Conservation (phyloP, 1,140 invertebrate genomes). For the Bombus superbus region DNA sequence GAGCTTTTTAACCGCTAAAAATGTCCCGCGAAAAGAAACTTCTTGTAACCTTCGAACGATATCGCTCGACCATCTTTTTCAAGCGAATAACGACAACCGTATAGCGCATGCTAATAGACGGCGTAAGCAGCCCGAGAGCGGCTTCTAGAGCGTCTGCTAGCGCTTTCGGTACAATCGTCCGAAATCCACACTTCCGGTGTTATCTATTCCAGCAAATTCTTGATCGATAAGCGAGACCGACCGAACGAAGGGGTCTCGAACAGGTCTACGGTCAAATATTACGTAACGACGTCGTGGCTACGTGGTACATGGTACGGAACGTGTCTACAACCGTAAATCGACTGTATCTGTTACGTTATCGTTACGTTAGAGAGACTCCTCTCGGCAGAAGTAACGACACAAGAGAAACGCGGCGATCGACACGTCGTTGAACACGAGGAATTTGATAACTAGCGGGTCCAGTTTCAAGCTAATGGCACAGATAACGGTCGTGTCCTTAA, state of each 20-base stretch:
- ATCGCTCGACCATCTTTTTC: not conserved
- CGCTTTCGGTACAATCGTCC: not conserved
- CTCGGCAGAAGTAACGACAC: not conserved
- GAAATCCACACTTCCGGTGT: too few species aligned
- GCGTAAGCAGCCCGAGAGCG: not conserved
- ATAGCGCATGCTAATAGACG: not conserved
- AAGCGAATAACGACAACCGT: not conserved
- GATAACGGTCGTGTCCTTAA: conserved; percentile 70
- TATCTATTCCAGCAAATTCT: not conserved
- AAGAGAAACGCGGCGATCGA: conserved; percentile 10
- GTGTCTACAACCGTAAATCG: not conserved
- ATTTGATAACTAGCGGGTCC: conserved; percentile 65
- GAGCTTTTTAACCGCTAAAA: not conserved
- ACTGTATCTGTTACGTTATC: not conserved
- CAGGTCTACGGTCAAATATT: not conserved
- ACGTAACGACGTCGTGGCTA: not conserved
- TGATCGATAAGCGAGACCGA: not conserved
- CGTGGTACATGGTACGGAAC: too few species aligned
- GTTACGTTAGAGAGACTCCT: not conserved
- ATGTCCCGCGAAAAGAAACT: not conserved
- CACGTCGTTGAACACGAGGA: conserved; percentile 53
- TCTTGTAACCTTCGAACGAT: too few species aligned
- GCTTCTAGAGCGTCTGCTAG: not conserved
- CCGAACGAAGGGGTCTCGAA: conserved; percentile 1
- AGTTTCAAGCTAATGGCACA: conserved; percentile 72